Conservation (phyloP, 2,113 vertebrate genomes). For the Protobothrops mucrosquamatus region DNA sequence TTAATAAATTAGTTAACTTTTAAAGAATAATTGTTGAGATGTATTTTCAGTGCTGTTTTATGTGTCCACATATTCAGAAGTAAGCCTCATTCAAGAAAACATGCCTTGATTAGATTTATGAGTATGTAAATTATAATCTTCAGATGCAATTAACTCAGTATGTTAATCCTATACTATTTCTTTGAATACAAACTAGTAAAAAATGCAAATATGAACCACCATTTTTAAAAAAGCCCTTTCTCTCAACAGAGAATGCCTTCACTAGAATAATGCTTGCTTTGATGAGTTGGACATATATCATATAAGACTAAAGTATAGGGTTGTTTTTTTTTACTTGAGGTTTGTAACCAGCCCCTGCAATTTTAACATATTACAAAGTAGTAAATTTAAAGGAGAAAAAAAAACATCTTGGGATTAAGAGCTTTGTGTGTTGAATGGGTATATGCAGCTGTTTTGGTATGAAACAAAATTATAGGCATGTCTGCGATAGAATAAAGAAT, state of each 20-base stretch:
- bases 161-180: neutral
- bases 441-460: neutral
- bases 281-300: neutral
- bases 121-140: neutral
- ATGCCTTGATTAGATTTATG: neutral
- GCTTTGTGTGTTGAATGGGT: neutral
- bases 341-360: neutral
- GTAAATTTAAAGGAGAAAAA: neutral
- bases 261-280: neutral
- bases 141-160: neutral
- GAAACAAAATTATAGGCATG: neutral
- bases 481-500: neutral
- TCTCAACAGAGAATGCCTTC: neutral
- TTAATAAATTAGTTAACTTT: neutral
- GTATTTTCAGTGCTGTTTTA: neutral
- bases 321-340: neutral
- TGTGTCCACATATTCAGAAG: neutral
- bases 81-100: neutral
- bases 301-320: neutral
- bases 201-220: neutral
- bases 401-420: neutral
- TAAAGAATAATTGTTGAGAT: neutral
- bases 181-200: neutral
- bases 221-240: neutral
- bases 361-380: neutral